Base-by-base conservation (phyloP, 2,113 vertebrate species). In the Mesocricetus auratus region DNA sequence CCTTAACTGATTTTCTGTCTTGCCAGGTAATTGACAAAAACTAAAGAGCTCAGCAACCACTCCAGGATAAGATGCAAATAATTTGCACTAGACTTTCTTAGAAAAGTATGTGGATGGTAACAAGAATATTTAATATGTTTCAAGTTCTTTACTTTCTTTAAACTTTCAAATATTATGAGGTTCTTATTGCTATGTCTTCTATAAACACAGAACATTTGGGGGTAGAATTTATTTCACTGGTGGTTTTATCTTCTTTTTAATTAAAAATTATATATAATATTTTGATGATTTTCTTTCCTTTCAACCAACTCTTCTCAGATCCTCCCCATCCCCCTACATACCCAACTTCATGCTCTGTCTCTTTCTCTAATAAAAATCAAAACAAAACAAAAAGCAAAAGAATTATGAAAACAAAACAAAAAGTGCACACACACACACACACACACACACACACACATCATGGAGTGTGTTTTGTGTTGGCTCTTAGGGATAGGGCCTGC, bases 101-200 rank as follows among this genome's bases (percentile, higher is more conserved):
- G 47, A 53, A 92, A 85, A 93, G n/a, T 12, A 47, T 73, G 17
- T 53, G 29, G n/a, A 24, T 66, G 19, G 24, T 47, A 58, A 17
- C 8, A 86, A 95, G 42, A 66, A 16, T 87, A 21, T n/a, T 92
- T 89, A 50, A 89, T 78, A 69, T 78, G 11, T 71, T 96, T 22
- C 19, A 68, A 73, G 56, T 16, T 86, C 60, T 96, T 95, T 1
- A 82, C 58, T 60, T 94, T 75, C 29, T 89, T 75, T 64, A 13
- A 87, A 22, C 42, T 93, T 93, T 86, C 8, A 93, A 86, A 91
- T 91, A 66, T 33, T 85, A 82, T 24, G 3, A 47, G 13, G 39
- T 42, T 56, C 3, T 56, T 87, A 12, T 53, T 87, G 66, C 1
- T 60, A 39, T 21, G 31, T 15, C 36, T 86, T 60, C 7, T 5